Evolutionary conservation across 2,797 vertebrate genomes (phyloP).

Genomic region (Salarias fasciatus): DNA sequence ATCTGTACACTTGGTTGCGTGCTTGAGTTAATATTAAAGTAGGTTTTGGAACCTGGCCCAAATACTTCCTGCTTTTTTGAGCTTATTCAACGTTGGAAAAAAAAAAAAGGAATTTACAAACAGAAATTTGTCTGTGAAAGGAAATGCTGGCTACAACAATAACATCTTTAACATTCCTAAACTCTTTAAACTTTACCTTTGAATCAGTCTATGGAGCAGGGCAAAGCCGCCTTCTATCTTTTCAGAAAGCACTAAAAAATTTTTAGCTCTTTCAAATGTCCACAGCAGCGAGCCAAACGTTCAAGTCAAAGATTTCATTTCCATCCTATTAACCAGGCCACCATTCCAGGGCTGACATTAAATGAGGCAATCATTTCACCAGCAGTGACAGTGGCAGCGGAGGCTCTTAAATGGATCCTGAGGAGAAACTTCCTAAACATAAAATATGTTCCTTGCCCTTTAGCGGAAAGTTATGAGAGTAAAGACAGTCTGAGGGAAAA

Average conservation of each 20-base stretch:
- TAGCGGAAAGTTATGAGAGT: slow-evolving; percentile 54
- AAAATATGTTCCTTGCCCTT: slow-evolving; percentile 64
- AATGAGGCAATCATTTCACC: slow-evolving; percentile 62
- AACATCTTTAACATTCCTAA: slow-evolving; percentile 31
- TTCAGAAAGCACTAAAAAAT: slow-evolving; percentile 48
- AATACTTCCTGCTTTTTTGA: slow-evolving; percentile 78
- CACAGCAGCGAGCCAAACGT: slow-evolving; percentile 34
- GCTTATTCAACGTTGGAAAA: slow-evolving; percentile 60
- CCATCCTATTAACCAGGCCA: slow-evolving; percentile 52
- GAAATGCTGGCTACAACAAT: slow-evolving; percentile 67
- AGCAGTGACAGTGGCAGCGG: slow-evolving; percentile 49
- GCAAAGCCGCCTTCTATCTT: slow-evolving; percentile 18
- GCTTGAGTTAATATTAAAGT: slow-evolving; percentile 84
- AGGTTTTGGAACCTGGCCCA: slow-evolving; percentile 72
- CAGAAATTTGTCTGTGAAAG: slow-evolving; percentile 47
- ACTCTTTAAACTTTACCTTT: slow-evolving; percentile 56
- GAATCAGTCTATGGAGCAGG: slow-evolving; percentile 32
- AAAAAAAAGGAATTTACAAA: slow-evolving; percentile 69
- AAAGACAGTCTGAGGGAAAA: slow-evolving; percentile 35
- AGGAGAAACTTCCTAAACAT: slow-evolving; percentile 60
- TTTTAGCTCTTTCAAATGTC: slow-evolving; percentile 46
- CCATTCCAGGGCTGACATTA: slow-evolving; percentile 56
- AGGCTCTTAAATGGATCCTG: slow-evolving; percentile 58
- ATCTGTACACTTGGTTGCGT: slow-evolving; percentile 82
- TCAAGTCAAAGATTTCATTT: slow-evolving; percentile 60